A percentile compares a stretch with the other conserved stretches of the same genome.
These are phyloP conservation scores for Pandemis corylana DNA, from an alignment of 2,888 invertebrate genomes.

Conservation along the genomic window DNA sequence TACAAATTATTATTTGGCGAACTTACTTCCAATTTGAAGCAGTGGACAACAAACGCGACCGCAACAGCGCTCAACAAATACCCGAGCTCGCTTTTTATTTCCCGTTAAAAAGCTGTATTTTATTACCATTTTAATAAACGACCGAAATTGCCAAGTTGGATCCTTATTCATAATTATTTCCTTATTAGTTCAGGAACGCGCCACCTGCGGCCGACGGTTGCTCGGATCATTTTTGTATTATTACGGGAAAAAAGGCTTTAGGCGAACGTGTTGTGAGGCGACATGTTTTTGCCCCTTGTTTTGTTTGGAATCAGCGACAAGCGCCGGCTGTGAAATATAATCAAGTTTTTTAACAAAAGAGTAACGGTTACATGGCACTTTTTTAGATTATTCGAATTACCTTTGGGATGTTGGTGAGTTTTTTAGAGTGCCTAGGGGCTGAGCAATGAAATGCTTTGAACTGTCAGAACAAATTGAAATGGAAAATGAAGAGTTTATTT, in stretches of 20 bases:
- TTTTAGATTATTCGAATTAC: not conserved
- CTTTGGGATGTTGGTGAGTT: not conserved
- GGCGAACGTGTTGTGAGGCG: slow-evolving; percentile 1
- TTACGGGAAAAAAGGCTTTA: slow-evolving; percentile 42
- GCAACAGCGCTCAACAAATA: not conserved
- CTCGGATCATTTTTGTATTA: slow-evolving; percentile 50
- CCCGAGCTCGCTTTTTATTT: slow-evolving; percentile 6
- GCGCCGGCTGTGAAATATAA: not conserved
- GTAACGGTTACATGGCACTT: not conserved
- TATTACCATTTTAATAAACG: slow-evolving; percentile 63
- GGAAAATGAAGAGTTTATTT: too few relatives aligned
- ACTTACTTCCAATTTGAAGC: not conserved
- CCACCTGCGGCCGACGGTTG: slow-evolving; percentile 55
- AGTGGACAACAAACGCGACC: not conserved
- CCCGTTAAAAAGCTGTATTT: slow-evolving; percentile 42
- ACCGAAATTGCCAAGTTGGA: slow-evolving; percentile 56
- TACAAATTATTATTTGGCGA: too few relatives aligned
- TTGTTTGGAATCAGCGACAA: slow-evolving; percentile 5
- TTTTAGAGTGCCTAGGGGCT: not conserved
- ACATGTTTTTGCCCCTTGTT: slow-evolving; percentile 14
- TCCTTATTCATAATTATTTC: slow-evolving; percentile 65
- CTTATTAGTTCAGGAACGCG: slow-evolving; percentile 57
- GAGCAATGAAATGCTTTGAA: not conserved
- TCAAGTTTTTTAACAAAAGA: not conserved
- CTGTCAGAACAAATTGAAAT: too few relatives aligned